Base-by-base conservation (phyloP, 2,113 vertebrate genomes). In the Reinhardtius hippoglossoides region DNA sequence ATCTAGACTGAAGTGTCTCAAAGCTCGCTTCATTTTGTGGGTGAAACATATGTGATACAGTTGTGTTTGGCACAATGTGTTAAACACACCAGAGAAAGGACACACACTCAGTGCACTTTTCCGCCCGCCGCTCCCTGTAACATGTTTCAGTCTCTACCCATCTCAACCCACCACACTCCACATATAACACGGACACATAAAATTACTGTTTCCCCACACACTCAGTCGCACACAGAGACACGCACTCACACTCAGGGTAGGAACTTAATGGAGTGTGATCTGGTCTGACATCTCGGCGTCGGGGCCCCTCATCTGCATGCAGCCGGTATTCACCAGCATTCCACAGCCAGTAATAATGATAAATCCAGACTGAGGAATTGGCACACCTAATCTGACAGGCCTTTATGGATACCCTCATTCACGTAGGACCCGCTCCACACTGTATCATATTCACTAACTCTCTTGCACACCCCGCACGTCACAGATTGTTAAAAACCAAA, bases 251-350 rank as follows among this genome's bases (percentile, higher is more conserved):
- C 74, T 77, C 57, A 21, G 21, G 73, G 80, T 68, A 65, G 60
- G 50, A 64, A 80, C 74, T 65, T 91, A 93, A 93, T 90, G 88
- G 90, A 91, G 83, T 89, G 80, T 87, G 87, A 92, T 92, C 55
- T 62, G 74, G 81, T 84, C 74, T 88, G 88, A 91, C 86, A 44
- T 77, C 72, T 74, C 37, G 3, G 75, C 40, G 66, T 78, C 46
- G 42, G 56, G 74, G 64, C 70, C 88, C 55, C 88, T 92, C 92
- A 91, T 93, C 84, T 87, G 80, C 89, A 90, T 93, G 84, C 91
- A 84, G 81, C 58, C 31, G 15, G 80, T 74, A 69, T 80, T 85
- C 75, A 63, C 74, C 78, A 76, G 35, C 72, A 55, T 71, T 80
- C 77, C 81, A 50, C 16, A 21, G 62, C 76, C 82, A 55, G 71